Evolutionary conservation across 2,113 vertebrate species (phyloP).

Genomic region (Poicephalus meyeri): DNA sequence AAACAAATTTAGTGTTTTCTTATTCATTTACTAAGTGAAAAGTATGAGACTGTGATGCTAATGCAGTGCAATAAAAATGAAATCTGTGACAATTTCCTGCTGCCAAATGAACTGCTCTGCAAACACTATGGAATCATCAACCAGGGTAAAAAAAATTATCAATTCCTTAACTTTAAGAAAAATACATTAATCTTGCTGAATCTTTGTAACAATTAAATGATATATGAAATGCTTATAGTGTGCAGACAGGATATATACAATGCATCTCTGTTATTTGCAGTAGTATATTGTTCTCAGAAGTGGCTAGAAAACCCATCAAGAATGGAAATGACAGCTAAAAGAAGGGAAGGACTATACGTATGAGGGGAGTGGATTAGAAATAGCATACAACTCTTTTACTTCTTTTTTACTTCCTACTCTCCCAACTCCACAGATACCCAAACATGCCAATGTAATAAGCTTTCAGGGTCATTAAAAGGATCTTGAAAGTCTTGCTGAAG

Average conservation of each 20-base stretch:
- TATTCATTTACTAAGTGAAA: slow-evolving; percentile 6
- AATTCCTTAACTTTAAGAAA: neutral
- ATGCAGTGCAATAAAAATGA: slow-evolving; percentile 1
- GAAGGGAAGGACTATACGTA: neutral
- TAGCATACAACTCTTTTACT: neutral
- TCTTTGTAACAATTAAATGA: neutral
- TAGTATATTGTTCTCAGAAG: neutral
- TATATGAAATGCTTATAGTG: neutral
- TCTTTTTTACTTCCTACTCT: neutral
- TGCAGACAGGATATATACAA: neutral
- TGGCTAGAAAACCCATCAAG: neutral
- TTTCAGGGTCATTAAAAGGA: neutral
- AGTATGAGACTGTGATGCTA: neutral
- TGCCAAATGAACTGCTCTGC: neutral
- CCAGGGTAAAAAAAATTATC: neutral
- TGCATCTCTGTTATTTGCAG: neutral
- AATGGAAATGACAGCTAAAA: neutral
- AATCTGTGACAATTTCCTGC: neutral
- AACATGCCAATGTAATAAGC: neutral
- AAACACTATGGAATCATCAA: neutral
- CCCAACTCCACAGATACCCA: neutral
- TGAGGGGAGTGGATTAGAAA: neutral
- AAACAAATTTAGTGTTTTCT: neutral
- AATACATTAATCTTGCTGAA: neutral
- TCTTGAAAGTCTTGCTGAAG: neutral